A percentile compares a stretch with the other conserved stretches of the same genome.
Evolutionary conservation across 2,113 vertebrate species (phyloP).

Genomic region (Penelope pileata): DNA sequence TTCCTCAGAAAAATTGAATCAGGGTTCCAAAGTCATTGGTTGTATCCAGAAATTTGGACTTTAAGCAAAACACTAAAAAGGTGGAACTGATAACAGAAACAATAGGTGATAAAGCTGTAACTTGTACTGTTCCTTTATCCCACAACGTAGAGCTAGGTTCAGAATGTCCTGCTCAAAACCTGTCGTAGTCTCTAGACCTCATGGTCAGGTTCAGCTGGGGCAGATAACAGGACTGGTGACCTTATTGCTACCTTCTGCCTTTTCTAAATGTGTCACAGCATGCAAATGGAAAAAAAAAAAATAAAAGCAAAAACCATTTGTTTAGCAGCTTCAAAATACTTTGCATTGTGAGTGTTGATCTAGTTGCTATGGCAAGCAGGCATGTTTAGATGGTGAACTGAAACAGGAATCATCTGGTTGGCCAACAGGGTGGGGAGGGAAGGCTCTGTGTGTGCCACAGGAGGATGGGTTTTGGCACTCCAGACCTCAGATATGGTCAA

Average conservation of each 20-base stretch:
- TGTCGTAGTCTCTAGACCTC: background rate
- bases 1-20: background rate
- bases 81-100: background rate
- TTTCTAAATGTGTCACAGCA: background rate
- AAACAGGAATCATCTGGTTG: background rate
- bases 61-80: background rate
- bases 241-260: background rate
- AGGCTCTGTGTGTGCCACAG: background rate
- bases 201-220: background rate
- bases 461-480: background rate
- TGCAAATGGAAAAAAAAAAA: accelerated
- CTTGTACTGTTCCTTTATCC: background rate
- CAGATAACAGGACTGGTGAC: background rate
- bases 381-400: background rate
- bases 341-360: background rate
- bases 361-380: background rate
- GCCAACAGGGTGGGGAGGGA: background rate
- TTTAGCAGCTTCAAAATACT: background rate
- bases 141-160: background rate
- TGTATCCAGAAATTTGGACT: constrained; percentile 8
- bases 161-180: background rate
- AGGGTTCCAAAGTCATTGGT: background rate
- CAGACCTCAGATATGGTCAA: background rate
- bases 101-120: background rate
- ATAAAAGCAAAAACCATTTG: background rate